Conservation (phyloP, 2,888 invertebrate genomes). For the Spialia ferax region DNA sequence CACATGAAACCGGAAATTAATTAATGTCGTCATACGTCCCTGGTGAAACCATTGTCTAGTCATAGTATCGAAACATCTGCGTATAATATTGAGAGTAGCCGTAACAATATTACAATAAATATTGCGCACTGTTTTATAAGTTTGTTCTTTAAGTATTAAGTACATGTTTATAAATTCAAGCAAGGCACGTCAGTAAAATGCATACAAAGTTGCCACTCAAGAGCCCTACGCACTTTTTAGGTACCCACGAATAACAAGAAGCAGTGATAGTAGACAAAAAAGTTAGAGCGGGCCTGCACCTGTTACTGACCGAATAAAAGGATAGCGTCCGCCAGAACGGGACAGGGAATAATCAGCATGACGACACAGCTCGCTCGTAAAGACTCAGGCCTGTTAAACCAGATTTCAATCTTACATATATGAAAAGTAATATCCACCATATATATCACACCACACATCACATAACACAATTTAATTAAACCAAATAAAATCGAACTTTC, state of each 20-base stretch:
- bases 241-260: constrained; percentile 4
- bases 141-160: too few species aligned
- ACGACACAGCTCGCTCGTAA: neutral
- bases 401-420: neutral
- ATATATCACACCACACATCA: neutral
- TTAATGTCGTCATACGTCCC: constrained; percentile 44
- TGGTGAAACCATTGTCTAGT: constrained; percentile 44
- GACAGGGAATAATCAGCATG: constrained; percentile 1
- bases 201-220: neutral
- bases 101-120: constrained; percentile 4
- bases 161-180: neutral
- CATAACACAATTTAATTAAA: neutral
- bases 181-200: neutral
- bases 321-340: constrained; percentile 2
- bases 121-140: neutral
- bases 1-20: constrained; percentile 49
- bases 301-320: constrained; percentile 27
- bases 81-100: constrained; percentile 22
- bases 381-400: neutral
- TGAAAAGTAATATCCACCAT: neutral
- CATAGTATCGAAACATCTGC: constrained; percentile 29
- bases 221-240: neutral
- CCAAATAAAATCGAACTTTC: constrained; percentile 3
- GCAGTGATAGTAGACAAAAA: constrained; percentile 24
- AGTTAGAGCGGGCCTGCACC: constrained; percentile 17